Percentiles rank a stretch among this genome's conserved stretches.
phyloP scores from a whole-genome alignment of 1,140 invertebrate species.

The Drosophila ohnishii region DNA sequence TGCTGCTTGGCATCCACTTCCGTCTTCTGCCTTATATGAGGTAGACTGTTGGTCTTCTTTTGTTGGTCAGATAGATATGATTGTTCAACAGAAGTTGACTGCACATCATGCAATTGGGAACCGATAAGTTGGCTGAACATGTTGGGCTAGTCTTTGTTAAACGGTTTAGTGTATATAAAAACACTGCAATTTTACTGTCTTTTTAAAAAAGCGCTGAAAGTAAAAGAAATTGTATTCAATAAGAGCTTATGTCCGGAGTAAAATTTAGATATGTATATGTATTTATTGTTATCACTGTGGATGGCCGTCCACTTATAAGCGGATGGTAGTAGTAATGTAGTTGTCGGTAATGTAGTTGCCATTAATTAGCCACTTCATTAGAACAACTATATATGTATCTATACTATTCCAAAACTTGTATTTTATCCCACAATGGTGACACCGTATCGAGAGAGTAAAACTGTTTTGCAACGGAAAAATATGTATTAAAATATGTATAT shows the following conservation, averaged over 20 bases:
- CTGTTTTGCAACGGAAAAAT: no score
- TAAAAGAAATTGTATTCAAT: not conserved
- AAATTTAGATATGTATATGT: no score
- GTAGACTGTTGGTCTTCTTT: constrained; percentile 62
- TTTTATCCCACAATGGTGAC: no score
- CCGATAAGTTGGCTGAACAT: not conserved
- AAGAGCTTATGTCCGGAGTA: not conserved
- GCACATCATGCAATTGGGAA: not conserved
- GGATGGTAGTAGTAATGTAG: no score
- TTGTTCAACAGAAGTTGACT: not conserved
- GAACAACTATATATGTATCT: no score
- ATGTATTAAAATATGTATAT: no score
- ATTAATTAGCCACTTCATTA: no score
- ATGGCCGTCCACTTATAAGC: no score
- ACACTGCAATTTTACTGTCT: not conserved
- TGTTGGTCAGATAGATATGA: constrained; percentile 28
- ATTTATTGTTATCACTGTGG: no score
- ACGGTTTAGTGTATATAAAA: not conserved
- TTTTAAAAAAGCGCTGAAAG: not conserved
- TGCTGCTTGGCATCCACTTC: constrained; percentile 31
- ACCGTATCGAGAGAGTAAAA: no score
- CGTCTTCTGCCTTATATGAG: constrained; percentile 50
- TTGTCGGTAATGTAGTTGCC: no score
- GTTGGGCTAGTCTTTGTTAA: not conserved
- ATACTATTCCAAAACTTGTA: no score